Evolutionary conservation across 2,113 vertebrate species (phyloP).

Genomic region (Pterocles orientalis): DNA sequence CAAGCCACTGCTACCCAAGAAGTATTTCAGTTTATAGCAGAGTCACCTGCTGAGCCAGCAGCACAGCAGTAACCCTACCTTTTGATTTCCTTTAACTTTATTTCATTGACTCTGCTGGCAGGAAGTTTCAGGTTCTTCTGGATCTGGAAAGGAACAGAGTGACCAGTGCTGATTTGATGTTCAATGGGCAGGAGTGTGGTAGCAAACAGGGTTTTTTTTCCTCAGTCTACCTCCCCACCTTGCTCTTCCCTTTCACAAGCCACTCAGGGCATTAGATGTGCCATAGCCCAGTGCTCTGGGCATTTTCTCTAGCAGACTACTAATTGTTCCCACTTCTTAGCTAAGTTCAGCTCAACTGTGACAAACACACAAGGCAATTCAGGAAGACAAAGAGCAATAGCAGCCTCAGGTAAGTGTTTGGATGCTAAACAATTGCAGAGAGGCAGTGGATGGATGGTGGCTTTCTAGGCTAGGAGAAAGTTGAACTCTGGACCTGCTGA

Average conservation of each 20-base stretch:
- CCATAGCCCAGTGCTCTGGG: neutral
- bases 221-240: neutral
- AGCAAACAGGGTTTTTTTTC: neutral
- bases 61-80: slow-evolving; percentile 10
- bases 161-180: fast-evolving
- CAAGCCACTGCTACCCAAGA: neutral
- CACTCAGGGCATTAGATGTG: neutral
- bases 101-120: slow-evolving; percentile 22
- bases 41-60: neutral
- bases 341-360: neutral
- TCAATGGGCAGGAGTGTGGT: neutral
- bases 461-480: neutral
- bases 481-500: neutral
- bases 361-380: neutral
- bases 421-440: neutral
- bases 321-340: neutral
- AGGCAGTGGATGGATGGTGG: neutral
- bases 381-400: neutral
- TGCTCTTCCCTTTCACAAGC: neutral
- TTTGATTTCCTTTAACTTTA: slow-evolving; percentile 43
- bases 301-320: neutral
- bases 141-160: slow-evolving; percentile 65
- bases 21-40: neutral
- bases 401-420: neutral
- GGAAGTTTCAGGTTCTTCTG: slow-evolving; percentile 63